A percentile compares a stretch with the other conserved stretches of the same genome.
phyloP scores from a whole-genome alignment of 2,797 vertebrate species.

The Nothura maculosa region DNA sequence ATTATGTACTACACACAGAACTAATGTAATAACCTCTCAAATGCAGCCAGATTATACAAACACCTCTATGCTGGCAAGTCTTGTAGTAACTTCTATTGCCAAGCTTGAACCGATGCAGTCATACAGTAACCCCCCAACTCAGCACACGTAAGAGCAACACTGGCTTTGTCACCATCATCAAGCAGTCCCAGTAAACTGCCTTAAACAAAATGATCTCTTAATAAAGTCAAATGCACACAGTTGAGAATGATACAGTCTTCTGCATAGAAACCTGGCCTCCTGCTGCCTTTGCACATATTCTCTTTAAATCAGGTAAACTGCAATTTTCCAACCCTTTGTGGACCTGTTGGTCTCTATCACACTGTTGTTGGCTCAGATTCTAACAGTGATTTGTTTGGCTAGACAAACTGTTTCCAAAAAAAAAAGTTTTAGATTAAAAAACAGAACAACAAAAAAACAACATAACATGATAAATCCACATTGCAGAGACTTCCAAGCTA shows the following conservation, averaged over 20 bases:
- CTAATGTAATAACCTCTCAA: slow-evolving; percentile 12
- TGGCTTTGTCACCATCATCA: background rate
- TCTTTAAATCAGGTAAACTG: background rate
- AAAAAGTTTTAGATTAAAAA: background rate
- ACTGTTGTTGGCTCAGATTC: background rate
- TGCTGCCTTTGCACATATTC: background rate
- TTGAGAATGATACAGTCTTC: background rate
- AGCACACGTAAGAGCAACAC: background rate
- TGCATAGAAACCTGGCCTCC: background rate
- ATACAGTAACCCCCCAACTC: background rate
- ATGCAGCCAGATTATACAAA: background rate
- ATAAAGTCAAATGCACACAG: background rate
- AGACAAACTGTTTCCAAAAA: background rate
- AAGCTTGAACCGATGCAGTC: background rate
- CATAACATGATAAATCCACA: background rate
- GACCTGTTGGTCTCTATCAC: background rate
- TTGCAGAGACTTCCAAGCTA: background rate
- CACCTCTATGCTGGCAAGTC: background rate
- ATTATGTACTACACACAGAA: background rate
- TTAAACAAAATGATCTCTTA: background rate
- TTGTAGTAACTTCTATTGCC: background rate
- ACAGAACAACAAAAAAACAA: background rate
- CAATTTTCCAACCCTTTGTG: background rate
- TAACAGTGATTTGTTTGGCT: background rate
- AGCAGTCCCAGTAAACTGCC: background rate